Percentiles rank a stretch among this genome's conserved stretches.
phyloP scores from a whole-genome alignment of 2,113 vertebrate species.

The Epinephelus cyanopodus region DNA sequence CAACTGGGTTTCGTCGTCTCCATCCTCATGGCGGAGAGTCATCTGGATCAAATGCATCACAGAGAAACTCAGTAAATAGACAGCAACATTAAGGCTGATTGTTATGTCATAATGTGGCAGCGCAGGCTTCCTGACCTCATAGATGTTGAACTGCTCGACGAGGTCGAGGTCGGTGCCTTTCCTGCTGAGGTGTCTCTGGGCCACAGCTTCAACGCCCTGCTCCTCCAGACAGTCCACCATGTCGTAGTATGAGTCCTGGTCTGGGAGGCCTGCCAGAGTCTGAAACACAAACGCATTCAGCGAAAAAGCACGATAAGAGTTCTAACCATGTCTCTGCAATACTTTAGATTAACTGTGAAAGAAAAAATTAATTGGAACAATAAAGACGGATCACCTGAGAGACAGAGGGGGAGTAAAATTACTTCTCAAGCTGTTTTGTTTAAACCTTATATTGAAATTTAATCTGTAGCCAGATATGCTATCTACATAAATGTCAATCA shows the following conservation, averaged over 20 bases:
- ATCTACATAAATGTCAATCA: not conserved
- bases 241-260: constrained; percentile 97
- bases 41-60: constrained; percentile 77
- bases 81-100: not conserved
- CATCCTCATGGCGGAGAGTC: constrained; percentile 91
- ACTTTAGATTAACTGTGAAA: constrained; percentile 7
- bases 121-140: constrained; percentile 87
- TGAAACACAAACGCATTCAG: constrained; percentile 63
- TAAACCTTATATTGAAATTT: not conserved
- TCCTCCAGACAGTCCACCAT: constrained; percentile 98
- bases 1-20: constrained; percentile 87
- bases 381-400: not conserved
- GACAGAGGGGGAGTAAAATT: not conserved
- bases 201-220: constrained; percentile 90
- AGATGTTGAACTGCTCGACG: constrained; percentile 96
- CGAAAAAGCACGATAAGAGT: not conserved
- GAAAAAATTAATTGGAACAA: not conserved
- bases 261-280: constrained; percentile 93
- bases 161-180: constrained; percentile 96
- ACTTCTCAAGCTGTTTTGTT: not conserved
- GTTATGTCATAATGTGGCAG: not conserved
- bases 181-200: constrained; percentile 92
- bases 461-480: not conserved
- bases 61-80: constrained; percentile 10
- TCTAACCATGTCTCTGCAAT: not conserved